These are phyloP conservation scores for Nothocercus julius DNA, from an alignment of 2,113 vertebrate genomes.

Conservation along the genomic window DNA sequence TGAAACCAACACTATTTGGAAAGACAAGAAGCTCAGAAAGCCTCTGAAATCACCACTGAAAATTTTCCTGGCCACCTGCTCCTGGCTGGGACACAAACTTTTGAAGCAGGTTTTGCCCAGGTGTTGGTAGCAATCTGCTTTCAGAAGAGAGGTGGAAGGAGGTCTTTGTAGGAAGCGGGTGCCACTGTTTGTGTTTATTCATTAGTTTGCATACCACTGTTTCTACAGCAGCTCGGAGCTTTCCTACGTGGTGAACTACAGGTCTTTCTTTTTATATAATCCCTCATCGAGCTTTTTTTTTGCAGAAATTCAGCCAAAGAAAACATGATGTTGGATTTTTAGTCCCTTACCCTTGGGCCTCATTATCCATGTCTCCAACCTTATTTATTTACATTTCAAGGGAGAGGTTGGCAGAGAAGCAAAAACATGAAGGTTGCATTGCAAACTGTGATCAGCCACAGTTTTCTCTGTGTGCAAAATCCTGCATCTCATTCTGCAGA, in stretches of 20 bases:
- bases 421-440: conserved; percentile 43
- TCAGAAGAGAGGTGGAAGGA: background rate
- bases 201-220: background rate
- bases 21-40: background rate
- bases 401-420: conserved; percentile 28
- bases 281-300: background rate
- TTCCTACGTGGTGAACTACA: background rate
- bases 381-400: conserved; percentile 75
- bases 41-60: background rate
- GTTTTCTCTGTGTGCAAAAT: background rate
- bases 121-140: background rate
- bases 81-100: background rate
- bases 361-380: conserved; percentile 55
- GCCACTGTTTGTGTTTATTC: background rate
- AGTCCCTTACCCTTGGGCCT: conserved; percentile 57
- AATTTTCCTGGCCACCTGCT: background rate
- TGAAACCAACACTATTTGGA: background rate
- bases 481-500: background rate
- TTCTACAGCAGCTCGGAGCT: background rate
- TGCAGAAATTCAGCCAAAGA: conserved; percentile 17
- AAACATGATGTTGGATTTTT: conserved; percentile 32
- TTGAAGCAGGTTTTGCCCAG: background rate
- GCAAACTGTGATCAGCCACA: background rate
- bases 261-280: conserved; percentile 1
- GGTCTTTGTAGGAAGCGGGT: background rate